A percentile compares a stretch with the other conserved stretches of the same genome.
phyloP scores from a whole-genome alignment of 2,888 invertebrate species.

The Glyphotaelius pellucidus region DNA sequence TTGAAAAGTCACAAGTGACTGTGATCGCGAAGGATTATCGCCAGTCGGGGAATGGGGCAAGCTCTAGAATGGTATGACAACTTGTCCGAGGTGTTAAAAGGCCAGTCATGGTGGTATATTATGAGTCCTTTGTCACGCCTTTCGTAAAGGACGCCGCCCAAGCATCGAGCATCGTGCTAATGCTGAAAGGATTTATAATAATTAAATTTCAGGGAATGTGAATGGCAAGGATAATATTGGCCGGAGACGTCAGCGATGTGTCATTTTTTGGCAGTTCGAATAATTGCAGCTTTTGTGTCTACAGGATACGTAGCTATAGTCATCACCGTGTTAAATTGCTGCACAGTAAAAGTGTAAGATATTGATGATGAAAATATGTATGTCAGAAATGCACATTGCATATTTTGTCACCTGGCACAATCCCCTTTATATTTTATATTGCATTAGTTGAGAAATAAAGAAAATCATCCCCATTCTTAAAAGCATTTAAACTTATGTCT shows the following conservation, averaged over 20 bases:
- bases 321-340: neutral
- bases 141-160: constrained; percentile 61
- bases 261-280: constrained; percentile 9
- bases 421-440: neutral
- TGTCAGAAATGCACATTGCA: neutral
- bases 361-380: neutral
- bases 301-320: neutral
- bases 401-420: neutral
- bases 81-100: constrained; percentile 13
- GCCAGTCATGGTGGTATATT: constrained; percentile 56
- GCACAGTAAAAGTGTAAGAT: neutral
- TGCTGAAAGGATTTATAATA: constrained; percentile 53
- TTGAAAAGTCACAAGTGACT: constrained; percentile 12
- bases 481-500: too few species aligned
- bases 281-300: neutral
- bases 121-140: constrained; percentile 66
- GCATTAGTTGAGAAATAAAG: neutral
- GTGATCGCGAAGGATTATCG: neutral
- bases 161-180: constrained; percentile 29
- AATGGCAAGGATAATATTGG: constrained; percentile 3
- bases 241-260: neutral
- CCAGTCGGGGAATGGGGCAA: neutral
- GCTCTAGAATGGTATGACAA: constrained; percentile 5
- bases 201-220: constrained; percentile 45
- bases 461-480: neutral